A percentile compares a stretch with the other conserved stretches of the same genome.
phyloP scores from a whole-genome alignment of 1,140 invertebrate species.

The Caenorhabditis briggsae region DNA sequence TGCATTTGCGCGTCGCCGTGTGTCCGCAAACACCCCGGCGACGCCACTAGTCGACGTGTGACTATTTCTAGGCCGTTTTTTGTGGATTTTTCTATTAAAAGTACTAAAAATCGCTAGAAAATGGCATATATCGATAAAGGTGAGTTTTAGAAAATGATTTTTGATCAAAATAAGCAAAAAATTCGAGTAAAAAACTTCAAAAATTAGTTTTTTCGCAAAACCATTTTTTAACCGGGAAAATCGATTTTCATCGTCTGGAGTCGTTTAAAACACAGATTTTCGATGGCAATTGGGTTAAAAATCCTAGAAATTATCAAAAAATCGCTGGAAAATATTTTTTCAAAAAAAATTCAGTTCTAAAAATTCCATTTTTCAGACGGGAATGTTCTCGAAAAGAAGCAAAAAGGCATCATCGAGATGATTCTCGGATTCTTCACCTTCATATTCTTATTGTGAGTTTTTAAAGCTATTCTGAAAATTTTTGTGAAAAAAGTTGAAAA shows the following conservation, averaged over 20 bases:
- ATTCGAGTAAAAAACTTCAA: no score
- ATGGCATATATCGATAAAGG: constrained; percentile 45
- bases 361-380: constrained; percentile 10
- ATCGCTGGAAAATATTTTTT: neutral
- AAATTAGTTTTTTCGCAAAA: no score
- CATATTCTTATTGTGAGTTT: constrained; percentile 33
- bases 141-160: neutral
- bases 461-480: neutral
- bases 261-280: neutral
- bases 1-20: neutral
- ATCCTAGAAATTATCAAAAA: neutral
- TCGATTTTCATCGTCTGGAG: no score
- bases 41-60: neutral
- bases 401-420: constrained; percentile 25
- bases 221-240: no score
- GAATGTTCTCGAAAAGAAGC: constrained; percentile 31
- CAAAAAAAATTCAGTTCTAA: neutral
- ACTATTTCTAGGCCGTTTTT: neutral
- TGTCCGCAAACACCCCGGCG: neutral
- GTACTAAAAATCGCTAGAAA: neutral
- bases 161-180: neutral
- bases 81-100: neutral
- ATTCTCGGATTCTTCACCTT: constrained; percentile 42
- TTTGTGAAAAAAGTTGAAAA: no score
- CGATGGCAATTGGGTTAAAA: neutral